These are phyloP conservation scores for Heliangelus exortis DNA, from an alignment of 2,797 vertebrate genomes.

Conservation along the genomic window DNA sequence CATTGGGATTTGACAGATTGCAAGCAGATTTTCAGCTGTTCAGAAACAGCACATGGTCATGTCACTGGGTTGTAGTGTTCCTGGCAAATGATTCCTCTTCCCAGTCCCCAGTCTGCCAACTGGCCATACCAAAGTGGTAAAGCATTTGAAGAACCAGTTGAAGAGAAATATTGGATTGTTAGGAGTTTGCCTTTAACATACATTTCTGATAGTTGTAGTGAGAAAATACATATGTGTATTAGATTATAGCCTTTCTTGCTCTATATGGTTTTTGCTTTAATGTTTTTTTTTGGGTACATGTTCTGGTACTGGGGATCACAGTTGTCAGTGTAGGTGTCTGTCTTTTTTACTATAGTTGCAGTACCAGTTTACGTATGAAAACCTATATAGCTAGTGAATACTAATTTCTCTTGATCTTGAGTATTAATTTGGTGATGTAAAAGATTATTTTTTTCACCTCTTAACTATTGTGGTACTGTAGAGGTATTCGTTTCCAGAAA, in stretches of 20 bases:
- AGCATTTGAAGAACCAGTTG: neutral
- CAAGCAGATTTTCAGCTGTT: constrained; percentile 13
- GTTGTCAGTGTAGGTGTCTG: neutral
- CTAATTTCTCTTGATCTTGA: neutral
- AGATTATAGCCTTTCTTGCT: neutral
- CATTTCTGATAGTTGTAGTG: no score
- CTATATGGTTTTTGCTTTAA: rapidly evolving
- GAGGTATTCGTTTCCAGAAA: neutral
- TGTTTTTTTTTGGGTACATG: neutral
- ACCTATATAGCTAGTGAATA: neutral
- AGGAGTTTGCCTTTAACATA: neutral
- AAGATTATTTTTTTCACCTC: neutral
- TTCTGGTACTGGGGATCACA: neutral
- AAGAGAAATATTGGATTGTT: neutral
- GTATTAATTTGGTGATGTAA: neutral
- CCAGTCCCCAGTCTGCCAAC: neutral
- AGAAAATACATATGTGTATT: neutral
- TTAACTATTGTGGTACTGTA: neutral
- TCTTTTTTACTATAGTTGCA: rapidly evolving
- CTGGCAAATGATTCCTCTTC: constrained; percentile 10
- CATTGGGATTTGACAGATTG: constrained; percentile 3
- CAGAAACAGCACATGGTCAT: neutral
- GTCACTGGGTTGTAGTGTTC: neutral
- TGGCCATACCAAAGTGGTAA: neutral
- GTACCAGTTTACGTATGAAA: neutral